A percentile compares a stretch with the other conserved stretches of the same genome.
Evolutionary conservation across 2,888 invertebrate species (phyloP).

Genomic region (Mechanitis mazaeus): DNA sequence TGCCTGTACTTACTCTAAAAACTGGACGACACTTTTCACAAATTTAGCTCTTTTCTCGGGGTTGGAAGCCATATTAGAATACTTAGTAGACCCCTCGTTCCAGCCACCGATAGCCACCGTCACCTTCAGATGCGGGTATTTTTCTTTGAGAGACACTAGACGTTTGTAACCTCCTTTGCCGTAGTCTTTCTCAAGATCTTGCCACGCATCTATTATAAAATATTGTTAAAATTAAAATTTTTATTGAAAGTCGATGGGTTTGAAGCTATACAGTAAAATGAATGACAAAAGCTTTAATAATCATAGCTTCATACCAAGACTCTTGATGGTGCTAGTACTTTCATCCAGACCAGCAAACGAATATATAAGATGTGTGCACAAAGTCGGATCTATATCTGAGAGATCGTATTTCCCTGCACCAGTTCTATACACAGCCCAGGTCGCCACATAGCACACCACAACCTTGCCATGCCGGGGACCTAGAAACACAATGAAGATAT

Average conservation of each 20-base stretch:
- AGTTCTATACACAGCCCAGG: slow-evolving; percentile 87
- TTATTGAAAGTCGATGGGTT: no score
- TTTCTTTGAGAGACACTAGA: slow-evolving; percentile 79
- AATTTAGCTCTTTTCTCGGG: slow-evolving; percentile 80
- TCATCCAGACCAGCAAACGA: slow-evolving; percentile 87
- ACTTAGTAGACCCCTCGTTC: slow-evolving; percentile 90
- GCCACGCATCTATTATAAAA: slow-evolving; percentile 34
- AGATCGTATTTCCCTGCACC: slow-evolving; percentile 80
- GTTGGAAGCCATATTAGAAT: slow-evolving; percentile 79
- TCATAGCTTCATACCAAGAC: slow-evolving; percentile 75
- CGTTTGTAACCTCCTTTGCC: slow-evolving; percentile 83
- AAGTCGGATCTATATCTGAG: slow-evolving; percentile 81
- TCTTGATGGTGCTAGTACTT: slow-evolving; percentile 79
- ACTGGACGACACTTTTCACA: slow-evolving; percentile 81
- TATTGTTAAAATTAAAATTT: background rate
- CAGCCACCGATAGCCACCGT: slow-evolving; percentile 92
- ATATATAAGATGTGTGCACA: slow-evolving; percentile 89
- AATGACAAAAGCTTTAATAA: background rate
- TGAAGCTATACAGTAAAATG: background rate
- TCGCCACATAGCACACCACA: slow-evolving; percentile 87
- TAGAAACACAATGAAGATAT: slow-evolving; percentile 43
- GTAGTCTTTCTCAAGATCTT: slow-evolving; percentile 83
- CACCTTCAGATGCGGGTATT: slow-evolving; percentile 83
- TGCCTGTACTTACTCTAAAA: slow-evolving; percentile 74
- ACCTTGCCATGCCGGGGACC: slow-evolving; percentile 83